Conservation (phyloP, 2,797 vertebrate species). For the Chiroxiphia lanceolata region DNA sequence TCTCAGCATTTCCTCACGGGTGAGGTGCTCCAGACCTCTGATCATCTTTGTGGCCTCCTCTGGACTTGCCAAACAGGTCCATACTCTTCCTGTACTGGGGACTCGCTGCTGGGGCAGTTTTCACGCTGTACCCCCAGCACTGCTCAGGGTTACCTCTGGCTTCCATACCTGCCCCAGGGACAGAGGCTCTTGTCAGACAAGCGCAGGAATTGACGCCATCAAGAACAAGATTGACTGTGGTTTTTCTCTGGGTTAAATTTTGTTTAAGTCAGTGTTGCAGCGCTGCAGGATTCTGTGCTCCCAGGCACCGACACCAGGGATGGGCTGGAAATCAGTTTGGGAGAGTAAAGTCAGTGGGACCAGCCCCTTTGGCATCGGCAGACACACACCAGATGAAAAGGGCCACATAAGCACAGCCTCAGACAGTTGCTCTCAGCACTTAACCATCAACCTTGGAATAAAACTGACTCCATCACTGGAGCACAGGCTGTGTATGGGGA, state of each 20-base stretch:
- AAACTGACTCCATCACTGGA: background rate
- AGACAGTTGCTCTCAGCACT: background rate
- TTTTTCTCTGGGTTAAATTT: background rate
- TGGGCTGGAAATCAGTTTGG: background rate
- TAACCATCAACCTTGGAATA: background rate
- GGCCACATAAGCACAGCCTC: background rate
- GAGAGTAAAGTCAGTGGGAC: background rate
- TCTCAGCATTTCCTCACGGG: background rate
- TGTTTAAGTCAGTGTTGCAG: background rate
- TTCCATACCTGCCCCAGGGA: background rate
- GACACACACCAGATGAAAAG: rapidly evolving
- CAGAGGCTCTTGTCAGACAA: background rate
- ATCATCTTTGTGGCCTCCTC: background rate
- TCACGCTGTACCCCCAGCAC: background rate
- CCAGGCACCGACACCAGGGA: background rate
- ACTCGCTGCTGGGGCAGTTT: background rate
- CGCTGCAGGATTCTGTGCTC: rapidly evolving
- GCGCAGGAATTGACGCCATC: background rate
- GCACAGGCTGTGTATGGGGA: background rate
- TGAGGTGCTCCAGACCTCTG: background rate
- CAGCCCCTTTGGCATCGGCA: background rate
- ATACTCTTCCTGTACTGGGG: background rate
- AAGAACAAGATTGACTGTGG: background rate
- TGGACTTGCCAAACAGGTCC: background rate
- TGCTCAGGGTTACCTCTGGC: background rate